Evolutionary conservation across 2,797 vertebrate species (phyloP).

Genomic region (Calcarius lapponicus): DNA sequence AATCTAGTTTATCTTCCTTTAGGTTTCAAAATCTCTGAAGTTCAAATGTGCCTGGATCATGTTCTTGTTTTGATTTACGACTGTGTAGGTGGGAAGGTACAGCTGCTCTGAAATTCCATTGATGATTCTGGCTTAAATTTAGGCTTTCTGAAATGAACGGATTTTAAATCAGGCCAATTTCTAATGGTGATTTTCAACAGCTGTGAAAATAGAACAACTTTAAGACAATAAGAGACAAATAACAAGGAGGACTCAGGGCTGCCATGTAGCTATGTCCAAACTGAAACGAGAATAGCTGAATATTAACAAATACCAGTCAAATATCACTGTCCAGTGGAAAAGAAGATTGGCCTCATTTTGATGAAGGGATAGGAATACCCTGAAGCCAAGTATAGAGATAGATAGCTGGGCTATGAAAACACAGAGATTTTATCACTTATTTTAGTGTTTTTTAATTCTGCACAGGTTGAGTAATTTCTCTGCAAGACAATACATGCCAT

Average conservation of each 20-base stretch:
- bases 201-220: background rate
- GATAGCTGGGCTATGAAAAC: background rate
- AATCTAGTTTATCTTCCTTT: background rate
- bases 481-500: background rate
- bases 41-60: background rate
- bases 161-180: background rate
- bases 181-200: background rate
- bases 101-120: slow-evolving; percentile 11
- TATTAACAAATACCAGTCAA: background rate
- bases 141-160: background rate
- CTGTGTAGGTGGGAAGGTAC: background rate
- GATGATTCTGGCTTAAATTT: background rate
- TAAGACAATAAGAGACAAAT: background rate
- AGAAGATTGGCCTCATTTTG: background rate
- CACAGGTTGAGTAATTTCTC: background rate
- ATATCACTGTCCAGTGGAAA: background rate
- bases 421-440: background rate
- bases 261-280: background rate
- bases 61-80: background rate
- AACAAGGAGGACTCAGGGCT: background rate
- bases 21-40: background rate
- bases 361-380: background rate
- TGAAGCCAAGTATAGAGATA: background rate
- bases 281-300: background rate
- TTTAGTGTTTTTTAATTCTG: background rate